These are phyloP conservation scores for Tragelaphus eurycerus DNA, from an alignment of 2,797 vertebrate species.

Conservation along the genomic window DNA sequence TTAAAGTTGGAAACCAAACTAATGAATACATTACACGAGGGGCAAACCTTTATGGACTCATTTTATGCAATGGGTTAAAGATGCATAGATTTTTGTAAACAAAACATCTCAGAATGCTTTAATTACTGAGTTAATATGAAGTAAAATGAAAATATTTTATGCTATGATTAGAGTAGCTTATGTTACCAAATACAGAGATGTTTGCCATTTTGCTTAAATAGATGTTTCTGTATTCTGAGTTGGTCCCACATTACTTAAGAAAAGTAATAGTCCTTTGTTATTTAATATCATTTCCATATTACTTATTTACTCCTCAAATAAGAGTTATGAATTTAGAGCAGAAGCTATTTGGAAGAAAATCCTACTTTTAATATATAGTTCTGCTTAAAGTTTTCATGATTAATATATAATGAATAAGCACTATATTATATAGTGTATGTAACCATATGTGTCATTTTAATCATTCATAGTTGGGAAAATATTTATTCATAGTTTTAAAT, in stretches of 20 bases:
- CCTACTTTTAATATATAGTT: not conserved
- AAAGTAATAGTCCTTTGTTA: constrained; percentile 19
- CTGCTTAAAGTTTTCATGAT: not conserved
- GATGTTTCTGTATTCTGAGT: constrained; percentile 40
- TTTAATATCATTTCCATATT: not conserved
- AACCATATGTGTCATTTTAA: not conserved
- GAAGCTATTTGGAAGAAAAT: not conserved
- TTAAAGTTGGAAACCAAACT: constrained; percentile 49
- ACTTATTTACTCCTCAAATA: constrained; percentile 3
- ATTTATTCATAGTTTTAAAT: not conserved
- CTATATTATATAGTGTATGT: not conserved
- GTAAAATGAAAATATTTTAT: constrained; percentile 63
- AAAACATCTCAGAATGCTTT: constrained; percentile 42
- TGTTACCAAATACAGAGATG: constrained; percentile 55
- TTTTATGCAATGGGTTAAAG: constrained; percentile 55
- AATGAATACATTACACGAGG: constrained; percentile 46
- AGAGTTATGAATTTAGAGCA: not conserved
- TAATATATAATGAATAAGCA: not conserved
- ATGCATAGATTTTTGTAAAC: constrained; percentile 39
- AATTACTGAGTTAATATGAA: constrained; percentile 32
- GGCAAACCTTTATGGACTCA: not conserved
- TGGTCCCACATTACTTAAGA: not conserved
- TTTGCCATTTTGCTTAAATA: constrained; percentile 59
- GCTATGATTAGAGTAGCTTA: not conserved
- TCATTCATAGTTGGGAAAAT: not conserved